Percentiles rank a stretch among this genome's conserved stretches.
phyloP scores from a whole-genome alignment of 2,888 invertebrate genomes.

The Rhagium mordax region DNA sequence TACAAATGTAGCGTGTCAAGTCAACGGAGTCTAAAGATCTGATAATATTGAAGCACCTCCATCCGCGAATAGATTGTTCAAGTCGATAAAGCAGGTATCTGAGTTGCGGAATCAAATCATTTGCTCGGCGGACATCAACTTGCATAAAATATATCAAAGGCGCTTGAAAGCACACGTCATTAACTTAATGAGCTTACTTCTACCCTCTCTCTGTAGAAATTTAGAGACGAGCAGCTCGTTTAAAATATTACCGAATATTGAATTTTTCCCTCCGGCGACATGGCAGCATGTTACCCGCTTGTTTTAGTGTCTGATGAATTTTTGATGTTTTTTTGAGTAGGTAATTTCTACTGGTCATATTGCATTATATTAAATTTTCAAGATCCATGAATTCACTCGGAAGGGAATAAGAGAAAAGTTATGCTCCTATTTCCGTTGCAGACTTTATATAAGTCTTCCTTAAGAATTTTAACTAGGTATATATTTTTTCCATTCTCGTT shows the following conservation, averaged over 20 bases:
- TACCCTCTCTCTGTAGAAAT: conserved; percentile 46
- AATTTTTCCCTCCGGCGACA: conserved; percentile 48
- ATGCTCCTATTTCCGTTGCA: neutral
- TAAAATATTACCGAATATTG: conserved; percentile 59
- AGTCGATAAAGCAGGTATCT: conserved; percentile 64
- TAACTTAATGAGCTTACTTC: conserved; percentile 66
- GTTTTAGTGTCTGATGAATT: conserved; percentile 65
- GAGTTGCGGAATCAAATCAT: conserved; percentile 64
- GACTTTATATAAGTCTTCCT: neutral
- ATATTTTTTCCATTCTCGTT: too few species aligned
- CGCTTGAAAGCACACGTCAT: conserved; percentile 62
- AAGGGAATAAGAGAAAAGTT: neutral
- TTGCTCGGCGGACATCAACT: conserved; percentile 64
- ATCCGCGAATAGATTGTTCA: conserved; percentile 61
- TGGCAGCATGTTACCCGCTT: conserved; percentile 55
- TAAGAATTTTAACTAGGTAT: too few species aligned
- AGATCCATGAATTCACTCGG: neutral
- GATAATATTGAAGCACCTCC: conserved; percentile 61
- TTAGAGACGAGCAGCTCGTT: conserved; percentile 46
- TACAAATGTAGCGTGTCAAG: conserved; percentile 63
- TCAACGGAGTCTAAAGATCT: conserved; percentile 62
- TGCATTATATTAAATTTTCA: conserved; percentile 28
- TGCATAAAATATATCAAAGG: conserved; percentile 65
- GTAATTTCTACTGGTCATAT: conserved; percentile 33
- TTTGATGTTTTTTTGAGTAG: conserved; percentile 49